Percentiles rank a stretch among this genome's conserved stretches.
Evolutionary conservation across 2,113 vertebrate species (phyloP).

Genomic region (Columba livia): DNA sequence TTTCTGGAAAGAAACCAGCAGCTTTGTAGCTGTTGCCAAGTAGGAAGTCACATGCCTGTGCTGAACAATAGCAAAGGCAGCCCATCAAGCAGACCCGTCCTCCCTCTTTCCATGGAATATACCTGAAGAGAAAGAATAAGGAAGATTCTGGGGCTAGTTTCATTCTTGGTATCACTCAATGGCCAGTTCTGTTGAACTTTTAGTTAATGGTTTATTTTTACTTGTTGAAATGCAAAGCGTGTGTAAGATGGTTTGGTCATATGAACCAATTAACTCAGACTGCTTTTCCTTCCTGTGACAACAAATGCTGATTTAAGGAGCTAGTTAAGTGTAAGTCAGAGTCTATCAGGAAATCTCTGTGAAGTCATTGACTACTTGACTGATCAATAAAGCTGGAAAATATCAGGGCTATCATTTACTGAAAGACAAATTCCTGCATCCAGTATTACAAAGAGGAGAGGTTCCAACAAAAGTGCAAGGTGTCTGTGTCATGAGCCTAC

Average conservation of each 20-base stretch:
- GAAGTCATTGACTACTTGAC: background rate
- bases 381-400: conserved; percentile 7
- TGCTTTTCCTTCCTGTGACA: background rate
- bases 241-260: background rate
- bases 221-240: background rate
- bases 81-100: background rate
- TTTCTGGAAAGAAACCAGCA: conserved; percentile 15
- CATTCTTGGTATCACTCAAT: background rate
- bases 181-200: background rate
- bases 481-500: background rate
- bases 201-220: background rate
- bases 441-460: background rate
- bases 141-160: background rate
- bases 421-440: background rate
- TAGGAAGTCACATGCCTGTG: background rate
- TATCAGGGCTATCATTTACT: background rate
- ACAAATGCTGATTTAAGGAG: background rate
- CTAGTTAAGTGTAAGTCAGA: background rate
- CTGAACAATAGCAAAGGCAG: background rate
- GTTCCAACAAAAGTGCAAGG: background rate
- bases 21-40: background rate
- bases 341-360: background rate
- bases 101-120: background rate
- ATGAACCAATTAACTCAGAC: background rate
- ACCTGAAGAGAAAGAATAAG: background rate